A percentile compares a stretch with the other conserved stretches of the same genome.
Conservation (phyloP, 2,113 vertebrate genomes). For the Xiphophorus hellerii region DNA sequence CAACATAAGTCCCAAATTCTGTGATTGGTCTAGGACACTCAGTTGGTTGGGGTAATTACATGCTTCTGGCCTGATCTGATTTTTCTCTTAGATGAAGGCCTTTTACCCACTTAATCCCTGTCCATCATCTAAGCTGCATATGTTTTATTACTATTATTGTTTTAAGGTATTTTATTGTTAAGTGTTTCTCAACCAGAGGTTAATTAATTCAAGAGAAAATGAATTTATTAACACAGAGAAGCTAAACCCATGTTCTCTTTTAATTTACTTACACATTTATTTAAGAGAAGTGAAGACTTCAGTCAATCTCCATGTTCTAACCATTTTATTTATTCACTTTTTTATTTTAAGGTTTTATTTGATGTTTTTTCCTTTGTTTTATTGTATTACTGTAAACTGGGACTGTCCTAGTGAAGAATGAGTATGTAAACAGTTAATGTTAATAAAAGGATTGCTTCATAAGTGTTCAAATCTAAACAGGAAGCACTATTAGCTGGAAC, state of each 20-base stretch:
- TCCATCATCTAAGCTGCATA: not conserved
- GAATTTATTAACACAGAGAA: not conserved
- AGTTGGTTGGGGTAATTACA: constrained; percentile 18
- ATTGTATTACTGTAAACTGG: not conserved
- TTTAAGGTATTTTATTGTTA: not conserved
- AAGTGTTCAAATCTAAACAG: constrained; percentile 18
- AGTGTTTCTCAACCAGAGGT: not conserved
- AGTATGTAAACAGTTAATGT: not conserved
- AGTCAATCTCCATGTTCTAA: constrained; percentile 26
- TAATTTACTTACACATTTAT: constrained; percentile 7
- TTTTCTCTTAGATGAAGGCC: not conserved
- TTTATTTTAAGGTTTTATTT: constrained; percentile 52
- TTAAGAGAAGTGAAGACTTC: constrained; percentile 10
- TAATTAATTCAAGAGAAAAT: constrained; percentile 4
- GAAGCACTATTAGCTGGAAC: constrained; percentile 60
- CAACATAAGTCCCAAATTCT: constrained; percentile 43
- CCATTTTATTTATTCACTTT: constrained; percentile 47
- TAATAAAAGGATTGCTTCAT: constrained; percentile 22
- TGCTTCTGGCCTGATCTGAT: not conserved
- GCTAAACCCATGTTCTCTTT: not conserved
- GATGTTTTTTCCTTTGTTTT: constrained; percentile 44
- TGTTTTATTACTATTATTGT: not conserved
- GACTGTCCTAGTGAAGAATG: not conserved
- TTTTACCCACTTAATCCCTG: not conserved
- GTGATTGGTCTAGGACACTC: constrained; percentile 5